Evolutionary conservation across 2,113 vertebrate genomes (phyloP), one percentile per base, ranked within the genome.

Genomic region (Pterophyllum scalare): DNA sequence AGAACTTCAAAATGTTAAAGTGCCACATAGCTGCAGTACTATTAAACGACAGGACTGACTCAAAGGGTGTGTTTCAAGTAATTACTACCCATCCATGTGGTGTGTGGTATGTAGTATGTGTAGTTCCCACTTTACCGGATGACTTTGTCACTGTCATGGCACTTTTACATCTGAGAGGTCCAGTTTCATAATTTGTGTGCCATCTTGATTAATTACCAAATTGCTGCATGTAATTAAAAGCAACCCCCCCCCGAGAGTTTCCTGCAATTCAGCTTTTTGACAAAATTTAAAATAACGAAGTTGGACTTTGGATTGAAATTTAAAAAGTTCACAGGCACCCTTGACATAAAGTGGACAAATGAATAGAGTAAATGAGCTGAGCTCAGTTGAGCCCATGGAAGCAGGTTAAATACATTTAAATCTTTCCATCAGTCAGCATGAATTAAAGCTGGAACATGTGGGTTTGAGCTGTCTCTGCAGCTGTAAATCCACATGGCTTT

Each of bases 401-500:
- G 33, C 83, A 85, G 77, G 75, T 85, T 89, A 91, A 90, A 87
- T 72, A 59, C 52, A 56, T 84, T 89, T 79, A 75, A 88, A 77
- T 87, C 77, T 77, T 35, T 59, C 81, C 83, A 60, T 75, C 89
- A 65, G 72, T 81, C 54, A 24, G 81, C 78, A 78, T 78, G 64
- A 88, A 78, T 78, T 52, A 84, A 77, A 89, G 86, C 86, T 84
- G 86, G 85, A 84, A 86, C 84, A 87, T 87, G 91, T 90, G 82
- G 78, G 38, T 77, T 77, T 82, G 60, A 80, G 79, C 83, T 64
- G 84, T 81, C 62, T 19, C 78, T 20, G 77, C 85, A 76, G 85
- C 85, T 80, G 82, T 70, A 89, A 93, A 88, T 86, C 93, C 89
- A 61, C 84, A 80, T 70, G 84, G 84, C 77, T 85, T 91, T 86